A percentile compares a stretch with the other conserved stretches of the same genome.
phyloP scores from a whole-genome alignment of 2,113 vertebrate species.

The Phrynosoma platyrhinos region DNA sequence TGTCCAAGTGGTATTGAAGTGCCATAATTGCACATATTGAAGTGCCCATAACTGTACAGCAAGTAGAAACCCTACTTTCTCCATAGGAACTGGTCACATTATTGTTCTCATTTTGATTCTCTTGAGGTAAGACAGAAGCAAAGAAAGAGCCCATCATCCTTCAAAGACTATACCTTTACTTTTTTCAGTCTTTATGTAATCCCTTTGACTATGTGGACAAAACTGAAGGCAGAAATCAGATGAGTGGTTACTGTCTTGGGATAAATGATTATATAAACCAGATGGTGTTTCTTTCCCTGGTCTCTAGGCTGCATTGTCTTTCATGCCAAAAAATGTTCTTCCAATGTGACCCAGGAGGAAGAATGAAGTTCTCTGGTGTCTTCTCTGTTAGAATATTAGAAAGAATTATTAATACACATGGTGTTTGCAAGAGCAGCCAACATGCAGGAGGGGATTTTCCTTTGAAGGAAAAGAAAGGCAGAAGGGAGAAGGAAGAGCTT shows the following conservation, averaged over 20 bases:
- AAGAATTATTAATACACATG: conserved; percentile 23
- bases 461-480: conserved; percentile 1
- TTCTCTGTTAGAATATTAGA: conserved; percentile 11
- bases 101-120: neutral
- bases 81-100: neutral
- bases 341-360: neutral
- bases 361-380: neutral
- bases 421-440: conserved; percentile 1
- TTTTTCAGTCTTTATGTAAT: no score
- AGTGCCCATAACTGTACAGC: no score
- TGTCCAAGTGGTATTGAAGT: no score
- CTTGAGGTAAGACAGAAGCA: neutral
- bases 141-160: neutral
- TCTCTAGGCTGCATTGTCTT: neutral
- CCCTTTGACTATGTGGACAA: neutral
- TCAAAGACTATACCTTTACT: neutral
- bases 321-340: neutral
- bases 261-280: neutral
- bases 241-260: neutral
- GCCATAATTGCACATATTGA: no score
- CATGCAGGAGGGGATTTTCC: neutral
- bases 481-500: neutral
- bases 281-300: neutral
- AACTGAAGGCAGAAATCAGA: neutral
- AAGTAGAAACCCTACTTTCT: neutral